Conservation (phyloP, 2,888 invertebrate genomes). For the Tenthredo distinguenda region DNA sequence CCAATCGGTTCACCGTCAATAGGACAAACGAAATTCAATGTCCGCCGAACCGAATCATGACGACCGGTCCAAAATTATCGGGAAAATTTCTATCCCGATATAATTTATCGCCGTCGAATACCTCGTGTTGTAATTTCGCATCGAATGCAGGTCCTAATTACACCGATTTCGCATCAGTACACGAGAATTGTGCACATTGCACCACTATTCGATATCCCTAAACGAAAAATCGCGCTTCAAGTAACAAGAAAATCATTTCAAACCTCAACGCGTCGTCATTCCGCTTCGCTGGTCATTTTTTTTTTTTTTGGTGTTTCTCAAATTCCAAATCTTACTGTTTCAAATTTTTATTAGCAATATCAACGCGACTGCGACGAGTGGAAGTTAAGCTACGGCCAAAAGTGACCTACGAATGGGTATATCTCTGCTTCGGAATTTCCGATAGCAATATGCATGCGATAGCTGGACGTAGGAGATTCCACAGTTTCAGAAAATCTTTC, state of each 20-base stretch:
- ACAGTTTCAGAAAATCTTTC: too few relatives aligned
- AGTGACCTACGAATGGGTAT: too few relatives aligned
- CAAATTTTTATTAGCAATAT: too few relatives aligned
- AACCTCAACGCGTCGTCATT: background rate
- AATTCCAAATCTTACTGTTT: background rate
- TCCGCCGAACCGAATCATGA: conserved; percentile 28
- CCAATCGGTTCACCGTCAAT: conserved; percentile 23
- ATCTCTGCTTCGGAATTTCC: too few relatives aligned
- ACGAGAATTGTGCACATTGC: too few relatives aligned
- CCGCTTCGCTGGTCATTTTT: background rate
- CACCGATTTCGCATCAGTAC: background rate
- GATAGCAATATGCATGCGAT: too few relatives aligned
- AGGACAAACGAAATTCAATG: conserved; percentile 36
- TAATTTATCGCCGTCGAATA: background rate
- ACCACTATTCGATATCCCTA: background rate
- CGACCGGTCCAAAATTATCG: conserved; percentile 3
- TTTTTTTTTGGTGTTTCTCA: background rate
- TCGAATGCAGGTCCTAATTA: background rate
- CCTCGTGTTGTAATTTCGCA: background rate
- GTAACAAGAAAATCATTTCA: background rate
- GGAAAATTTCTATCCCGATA: conserved; percentile 3
- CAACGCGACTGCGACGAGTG: too few relatives aligned
- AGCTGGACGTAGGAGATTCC: too few relatives aligned
- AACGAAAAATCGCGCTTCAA: background rate
- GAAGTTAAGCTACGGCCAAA: too few relatives aligned